phyloP scores from a whole-genome alignment of 2,113 vertebrate genomes.

The Corynorhinus townsendii region DNA sequence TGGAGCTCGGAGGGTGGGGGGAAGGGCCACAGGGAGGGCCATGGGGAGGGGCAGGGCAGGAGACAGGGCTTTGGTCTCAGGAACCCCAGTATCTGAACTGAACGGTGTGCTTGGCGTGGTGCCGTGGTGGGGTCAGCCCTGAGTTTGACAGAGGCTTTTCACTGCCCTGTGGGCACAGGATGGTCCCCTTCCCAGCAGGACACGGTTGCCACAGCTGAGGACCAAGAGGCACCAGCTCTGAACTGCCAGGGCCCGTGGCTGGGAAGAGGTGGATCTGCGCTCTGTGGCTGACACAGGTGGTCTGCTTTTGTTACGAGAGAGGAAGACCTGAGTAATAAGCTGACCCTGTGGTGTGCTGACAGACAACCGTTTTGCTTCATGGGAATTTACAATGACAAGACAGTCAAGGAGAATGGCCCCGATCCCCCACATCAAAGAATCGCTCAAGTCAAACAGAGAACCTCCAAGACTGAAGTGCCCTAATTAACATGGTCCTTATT shows the following conservation, averaged over 20 bases:
- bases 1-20: neutral
- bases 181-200: accelerated
- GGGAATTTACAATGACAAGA: constrained; percentile 16
- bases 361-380: constrained; percentile 23
- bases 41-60: too few relatives aligned
- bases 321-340: neutral
- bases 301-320: neutral
- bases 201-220: neutral
- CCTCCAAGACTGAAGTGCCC: neutral
- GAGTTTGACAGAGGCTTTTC: neutral
- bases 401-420: neutral
- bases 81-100: neutral
- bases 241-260: neutral
- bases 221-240: neutral
- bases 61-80: neutral
- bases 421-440: constrained; percentile 20
- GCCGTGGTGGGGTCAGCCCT: neutral
- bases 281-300: neutral
- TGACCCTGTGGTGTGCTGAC: neutral
- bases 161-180: neutral
- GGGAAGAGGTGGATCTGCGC: neutral
- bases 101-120: neutral
- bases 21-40: too few relatives aligned
- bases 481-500: constrained; percentile 47
- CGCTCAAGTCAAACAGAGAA: neutral